These are phyloP conservation scores for Condylostylus longicornis DNA, from an alignment of 1,140 invertebrate genomes.

Conservation along the genomic window DNA sequence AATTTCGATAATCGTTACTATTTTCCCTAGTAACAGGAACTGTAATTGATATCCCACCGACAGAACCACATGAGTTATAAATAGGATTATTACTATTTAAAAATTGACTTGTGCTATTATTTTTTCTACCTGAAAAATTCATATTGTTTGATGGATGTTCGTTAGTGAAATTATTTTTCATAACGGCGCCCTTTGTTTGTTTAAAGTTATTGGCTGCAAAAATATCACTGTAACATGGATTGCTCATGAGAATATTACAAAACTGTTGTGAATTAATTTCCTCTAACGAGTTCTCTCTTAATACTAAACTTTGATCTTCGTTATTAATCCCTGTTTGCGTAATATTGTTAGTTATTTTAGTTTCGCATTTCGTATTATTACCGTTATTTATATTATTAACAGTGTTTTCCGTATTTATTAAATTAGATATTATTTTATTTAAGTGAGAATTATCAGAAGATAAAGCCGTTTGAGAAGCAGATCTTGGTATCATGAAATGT, in stretches of 20 bases:
- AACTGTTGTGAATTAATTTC: conserved; percentile 31
- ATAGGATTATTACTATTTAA: conserved; percentile 4
- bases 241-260: conserved; percentile 24
- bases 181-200: conserved; percentile 1
- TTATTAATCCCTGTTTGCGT: no score
- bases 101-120: conserved; percentile 9
- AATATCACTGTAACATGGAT: conserved; percentile 28
- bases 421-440: no score
- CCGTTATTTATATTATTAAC: conserved; percentile 2
- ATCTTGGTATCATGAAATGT: conserved; percentile 16
- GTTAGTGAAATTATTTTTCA: no score
- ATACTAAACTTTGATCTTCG: no score
- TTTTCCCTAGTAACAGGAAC: conserved; percentile 4
- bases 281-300: no score
- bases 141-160: background rate
- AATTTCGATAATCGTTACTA: conserved; percentile 8
- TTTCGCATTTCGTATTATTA: background rate
- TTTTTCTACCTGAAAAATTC: no score
- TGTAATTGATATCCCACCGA: conserved; percentile 11
- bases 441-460: conserved; percentile 3
- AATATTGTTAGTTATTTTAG: background rate
- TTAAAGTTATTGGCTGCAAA: conserved; percentile 24
- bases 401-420: no score
- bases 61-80: conserved; percentile 12
- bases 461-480: conserved; percentile 24